Conservation (phyloP, 1,140 invertebrate species). For the Caerostris darwini region DNA sequence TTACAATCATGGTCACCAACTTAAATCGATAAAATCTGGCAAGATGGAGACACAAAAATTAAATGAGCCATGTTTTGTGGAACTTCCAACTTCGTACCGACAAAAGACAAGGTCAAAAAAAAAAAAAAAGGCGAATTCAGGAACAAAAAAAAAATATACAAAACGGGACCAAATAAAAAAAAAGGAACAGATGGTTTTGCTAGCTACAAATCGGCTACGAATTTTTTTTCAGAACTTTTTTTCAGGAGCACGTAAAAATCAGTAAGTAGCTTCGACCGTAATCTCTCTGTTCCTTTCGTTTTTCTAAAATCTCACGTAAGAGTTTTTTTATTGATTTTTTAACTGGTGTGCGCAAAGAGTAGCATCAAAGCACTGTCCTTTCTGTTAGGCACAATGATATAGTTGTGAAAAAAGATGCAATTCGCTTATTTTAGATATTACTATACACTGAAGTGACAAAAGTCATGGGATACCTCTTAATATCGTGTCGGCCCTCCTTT, state of each 20-base stretch:
- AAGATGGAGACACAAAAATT: conserved; percentile 40
- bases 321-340: conserved; percentile 5
- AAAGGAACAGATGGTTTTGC: conserved; percentile 44
- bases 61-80: conserved; percentile 42
- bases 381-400: conserved; percentile 21
- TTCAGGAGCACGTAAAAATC: conserved; percentile 16
- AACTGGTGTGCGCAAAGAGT: background rate
- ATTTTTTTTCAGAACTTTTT: background rate
- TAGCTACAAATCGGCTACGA: conserved; percentile 30
- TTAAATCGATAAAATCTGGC: conserved; percentile 53
- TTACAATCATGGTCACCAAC: background rate
- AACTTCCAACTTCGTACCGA: conserved; percentile 8
- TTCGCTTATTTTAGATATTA: background rate
- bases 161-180: background rate
- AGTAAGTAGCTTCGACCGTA: conserved; percentile 29
- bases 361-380: background rate
- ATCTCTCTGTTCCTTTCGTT: conserved; percentile 6
- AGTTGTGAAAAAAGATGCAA: background rate
- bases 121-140: background rate
- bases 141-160: background rate
- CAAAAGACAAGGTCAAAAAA: background rate
- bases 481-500: no score
- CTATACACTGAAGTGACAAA: no score
- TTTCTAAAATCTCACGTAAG: conserved; percentile 39
- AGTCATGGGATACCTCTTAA: no score